These are phyloP conservation scores for Alviniconcha strummeri DNA, from an alignment of 2,888 invertebrate genomes.

Conservation along the genomic window DNA sequence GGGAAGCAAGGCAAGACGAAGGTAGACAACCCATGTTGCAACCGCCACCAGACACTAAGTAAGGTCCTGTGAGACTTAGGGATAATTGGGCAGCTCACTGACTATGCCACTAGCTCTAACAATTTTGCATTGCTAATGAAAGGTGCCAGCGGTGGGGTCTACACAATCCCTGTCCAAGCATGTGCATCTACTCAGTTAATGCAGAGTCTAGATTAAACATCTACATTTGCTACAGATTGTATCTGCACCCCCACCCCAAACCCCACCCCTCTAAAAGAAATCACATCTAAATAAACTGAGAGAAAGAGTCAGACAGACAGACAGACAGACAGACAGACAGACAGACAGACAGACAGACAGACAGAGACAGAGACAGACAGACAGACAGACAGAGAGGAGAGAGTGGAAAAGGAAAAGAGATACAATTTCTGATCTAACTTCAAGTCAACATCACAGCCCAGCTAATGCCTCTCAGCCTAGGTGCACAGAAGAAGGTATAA, in stretches of 20 bases:
- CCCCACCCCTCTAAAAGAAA: not conserved
- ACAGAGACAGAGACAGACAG: not conserved
- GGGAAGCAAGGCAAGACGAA: not conserved
- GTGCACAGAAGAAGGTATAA: not conserved
- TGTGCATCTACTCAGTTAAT: not conserved
- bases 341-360: not conserved
- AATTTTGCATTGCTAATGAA: not conserved
- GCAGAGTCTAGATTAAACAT: not conserved
- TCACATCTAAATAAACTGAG: not conserved
- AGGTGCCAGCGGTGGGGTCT: not conserved
- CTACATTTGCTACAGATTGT: not conserved
- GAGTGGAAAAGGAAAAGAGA: no score
- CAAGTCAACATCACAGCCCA: no score
- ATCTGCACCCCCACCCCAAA: not conserved
- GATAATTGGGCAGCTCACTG: no score
- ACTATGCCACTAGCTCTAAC: no score
- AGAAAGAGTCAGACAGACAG: not conserved
- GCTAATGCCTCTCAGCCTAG: not conserved
- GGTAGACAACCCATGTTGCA: not conserved
- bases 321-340: not conserved
- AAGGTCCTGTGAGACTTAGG: not conserved
- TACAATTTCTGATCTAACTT: no score
- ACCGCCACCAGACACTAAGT: conserved; percentile 19
- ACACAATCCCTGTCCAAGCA: not conserved
- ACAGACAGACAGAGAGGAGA: no score